Conservation (phyloP, 2,888 invertebrate species). For the Deilephila porcellus region DNA sequence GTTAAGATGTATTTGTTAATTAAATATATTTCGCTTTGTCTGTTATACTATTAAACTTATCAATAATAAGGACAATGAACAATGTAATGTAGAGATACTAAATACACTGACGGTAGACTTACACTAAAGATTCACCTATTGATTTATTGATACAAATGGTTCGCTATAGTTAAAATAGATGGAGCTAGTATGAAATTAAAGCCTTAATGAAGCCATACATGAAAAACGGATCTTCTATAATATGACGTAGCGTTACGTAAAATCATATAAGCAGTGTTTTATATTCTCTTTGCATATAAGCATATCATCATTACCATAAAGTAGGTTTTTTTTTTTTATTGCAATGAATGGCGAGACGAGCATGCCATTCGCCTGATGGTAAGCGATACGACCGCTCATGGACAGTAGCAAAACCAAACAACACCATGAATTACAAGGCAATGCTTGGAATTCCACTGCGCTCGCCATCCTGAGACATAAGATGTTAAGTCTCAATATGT, state of each 20-base stretch:
- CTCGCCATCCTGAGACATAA: too few species aligned
- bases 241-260: background rate
- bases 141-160: background rate
- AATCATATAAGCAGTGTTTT: too few species aligned
- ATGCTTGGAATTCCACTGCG: too few species aligned
- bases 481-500: too few species aligned
- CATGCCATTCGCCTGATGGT: too few species aligned
- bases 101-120: too few species aligned
- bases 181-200: conserved; percentile 12
- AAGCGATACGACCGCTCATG: too few species aligned
- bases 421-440: too few species aligned
- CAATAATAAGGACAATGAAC: background rate
- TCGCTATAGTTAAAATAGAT: background rate
- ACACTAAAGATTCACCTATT: background rate
- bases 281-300: too few species aligned
- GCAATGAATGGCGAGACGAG: too few species aligned
- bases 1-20: background rate
- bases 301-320: background rate
- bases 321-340: too few species aligned
- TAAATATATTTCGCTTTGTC: background rate
- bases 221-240: background rate
- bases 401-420: too few species aligned
- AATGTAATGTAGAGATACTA: background rate
- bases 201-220: background rate
- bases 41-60: background rate